A percentile compares a stretch with the other conserved stretches of the same genome.
Conservation (phyloP, 2,888 invertebrate species). For the Drosophila atroscutellata region DNA sequence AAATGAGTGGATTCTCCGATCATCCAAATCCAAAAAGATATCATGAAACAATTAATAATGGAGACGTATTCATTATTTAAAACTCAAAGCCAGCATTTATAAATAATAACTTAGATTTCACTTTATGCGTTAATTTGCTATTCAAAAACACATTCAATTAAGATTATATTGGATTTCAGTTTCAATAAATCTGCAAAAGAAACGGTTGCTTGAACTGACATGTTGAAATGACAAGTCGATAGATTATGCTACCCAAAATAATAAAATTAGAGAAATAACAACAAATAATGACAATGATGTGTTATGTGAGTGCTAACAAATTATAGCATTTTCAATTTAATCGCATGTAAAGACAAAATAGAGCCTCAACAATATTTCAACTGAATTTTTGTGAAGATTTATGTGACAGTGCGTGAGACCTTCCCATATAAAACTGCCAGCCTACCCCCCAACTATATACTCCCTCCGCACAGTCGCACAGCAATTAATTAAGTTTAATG, state of each 20-base stretch:
- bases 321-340: not conserved
- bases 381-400: slow-evolving; percentile 34
- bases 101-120: not conserved
- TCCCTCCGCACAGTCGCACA: slow-evolving; percentile 8
- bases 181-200: not conserved
- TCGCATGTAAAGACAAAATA: not conserved
- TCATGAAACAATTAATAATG: not conserved
- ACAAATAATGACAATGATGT: not conserved
- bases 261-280: not conserved
- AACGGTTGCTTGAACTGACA: not conserved
- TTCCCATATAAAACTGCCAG: slow-evolving; percentile 12
- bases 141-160: not conserved
- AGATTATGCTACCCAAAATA: not conserved
- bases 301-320: not conserved
- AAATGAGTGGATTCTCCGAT: fast-evolving
- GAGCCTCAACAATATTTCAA: slow-evolving; percentile 2
- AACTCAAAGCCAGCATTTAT: not conserved
- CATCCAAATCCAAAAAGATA: not conserved
- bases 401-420: slow-evolving; percentile 31
- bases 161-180: not conserved
- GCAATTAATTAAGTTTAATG: slow-evolving; percentile 70
- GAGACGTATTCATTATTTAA: not conserved
- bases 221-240: not conserved
- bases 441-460: slow-evolving; percentile 1
- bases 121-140: not conserved